phyloP scores from a whole-genome alignment of 2,113 vertebrate genomes.

The Dolichallabes microphthalmus region DNA sequence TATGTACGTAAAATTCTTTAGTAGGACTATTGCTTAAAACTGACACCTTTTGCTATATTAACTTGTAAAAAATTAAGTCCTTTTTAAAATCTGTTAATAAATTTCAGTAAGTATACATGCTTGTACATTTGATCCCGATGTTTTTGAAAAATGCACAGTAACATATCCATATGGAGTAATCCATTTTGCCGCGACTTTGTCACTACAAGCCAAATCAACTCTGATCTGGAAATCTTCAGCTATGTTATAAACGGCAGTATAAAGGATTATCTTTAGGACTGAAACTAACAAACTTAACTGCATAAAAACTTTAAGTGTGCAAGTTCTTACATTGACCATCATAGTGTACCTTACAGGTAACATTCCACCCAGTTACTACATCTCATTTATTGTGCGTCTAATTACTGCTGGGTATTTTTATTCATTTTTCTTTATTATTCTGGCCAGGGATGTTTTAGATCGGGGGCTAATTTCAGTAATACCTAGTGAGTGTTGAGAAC shows the following conservation, averaged over 20 bases:
- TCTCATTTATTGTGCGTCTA: neutral
- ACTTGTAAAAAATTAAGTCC: neutral
- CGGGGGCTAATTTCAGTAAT: neutral
- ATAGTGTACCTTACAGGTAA: neutral
- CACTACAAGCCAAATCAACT: neutral
- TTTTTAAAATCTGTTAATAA: neutral
- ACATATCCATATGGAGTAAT: neutral
- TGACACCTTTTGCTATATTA: neutral
- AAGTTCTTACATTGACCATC: neutral
- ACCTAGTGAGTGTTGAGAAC: neutral
- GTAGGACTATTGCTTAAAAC: neutral
- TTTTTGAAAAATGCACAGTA: neutral
- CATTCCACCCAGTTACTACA: neutral
- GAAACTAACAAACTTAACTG: neutral
- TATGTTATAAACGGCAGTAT: neutral
- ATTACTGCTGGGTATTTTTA: neutral
- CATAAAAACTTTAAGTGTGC: neutral
- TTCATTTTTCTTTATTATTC: neutral
- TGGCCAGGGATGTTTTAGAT: neutral
- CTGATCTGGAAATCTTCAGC: neutral
- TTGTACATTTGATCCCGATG: neutral
- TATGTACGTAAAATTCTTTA: neutral
- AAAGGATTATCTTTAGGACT: neutral
- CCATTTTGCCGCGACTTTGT: neutral
- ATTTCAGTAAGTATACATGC: neutral